These are phyloP conservation scores for Microtus obscurus DNA, from an alignment of 2,797 vertebrate genomes.

Conservation along the genomic window DNA sequence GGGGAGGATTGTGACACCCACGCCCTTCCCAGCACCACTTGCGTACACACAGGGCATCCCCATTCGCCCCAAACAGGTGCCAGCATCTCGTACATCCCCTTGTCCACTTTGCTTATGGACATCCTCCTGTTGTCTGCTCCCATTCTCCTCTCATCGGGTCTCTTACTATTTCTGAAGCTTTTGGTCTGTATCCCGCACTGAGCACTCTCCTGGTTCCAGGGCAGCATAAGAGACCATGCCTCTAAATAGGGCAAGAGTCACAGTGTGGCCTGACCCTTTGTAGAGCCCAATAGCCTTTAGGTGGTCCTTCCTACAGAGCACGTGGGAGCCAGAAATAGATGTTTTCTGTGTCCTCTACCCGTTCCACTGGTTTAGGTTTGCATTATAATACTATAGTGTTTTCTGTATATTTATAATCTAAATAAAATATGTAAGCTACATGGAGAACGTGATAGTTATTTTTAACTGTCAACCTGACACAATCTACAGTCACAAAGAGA, in stretches of 20 bases:
- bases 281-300: neutral
- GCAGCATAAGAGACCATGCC: neutral
- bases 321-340: neutral
- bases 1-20: neutral
- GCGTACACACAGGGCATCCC: neutral
- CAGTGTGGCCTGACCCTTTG: neutral
- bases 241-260: neutral
- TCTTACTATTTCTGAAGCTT: constrained; percentile 46
- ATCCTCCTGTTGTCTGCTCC: neutral
- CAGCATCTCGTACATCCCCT: fast-evolving
- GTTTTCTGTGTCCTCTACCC: neutral
- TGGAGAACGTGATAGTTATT: neutral
- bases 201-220: neutral
- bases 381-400: neutral
- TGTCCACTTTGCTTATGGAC: neutral
- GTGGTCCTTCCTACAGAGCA: neutral
- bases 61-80: neutral
- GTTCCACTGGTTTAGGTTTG: neutral
- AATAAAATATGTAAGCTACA: neutral
- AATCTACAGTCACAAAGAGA: neutral
- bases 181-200: neutral
- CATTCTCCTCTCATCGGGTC: neutral
- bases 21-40: neutral
- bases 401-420: constrained; percentile 5
- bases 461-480: neutral